phyloP scores from a whole-genome alignment of 2,113 vertebrate genomes.

The Epinephelus cyanopodus region DNA sequence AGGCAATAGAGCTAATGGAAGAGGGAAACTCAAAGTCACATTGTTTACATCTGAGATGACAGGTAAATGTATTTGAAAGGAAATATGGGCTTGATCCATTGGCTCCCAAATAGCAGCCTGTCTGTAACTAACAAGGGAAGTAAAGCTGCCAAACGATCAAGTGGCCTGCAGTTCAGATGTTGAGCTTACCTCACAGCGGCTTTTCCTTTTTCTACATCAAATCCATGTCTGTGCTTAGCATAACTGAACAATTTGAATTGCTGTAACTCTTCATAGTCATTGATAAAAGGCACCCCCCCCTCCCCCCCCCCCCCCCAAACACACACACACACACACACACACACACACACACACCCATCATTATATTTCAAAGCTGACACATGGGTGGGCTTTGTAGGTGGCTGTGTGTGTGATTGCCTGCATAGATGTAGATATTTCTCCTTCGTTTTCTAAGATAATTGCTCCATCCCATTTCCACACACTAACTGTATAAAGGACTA shows the following conservation, averaged over 20 bases:
- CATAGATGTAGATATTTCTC: neutral
- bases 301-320: neutral
- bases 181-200: slow-evolving; percentile 18
- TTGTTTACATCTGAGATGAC: slow-evolving; percentile 83
- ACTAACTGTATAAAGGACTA: neutral
- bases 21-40: slow-evolving; percentile 80
- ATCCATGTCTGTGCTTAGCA: slow-evolving; percentile 13
- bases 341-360: neutral
- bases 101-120: slow-evolving; percentile 60
- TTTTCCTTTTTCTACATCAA: slow-evolving; percentile 26
- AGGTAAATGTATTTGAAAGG: slow-evolving; percentile 80
- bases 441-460: neutral
- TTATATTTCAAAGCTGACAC: neutral
- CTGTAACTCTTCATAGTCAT: neutral
- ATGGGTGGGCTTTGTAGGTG: neutral
- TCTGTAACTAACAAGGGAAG: slow-evolving; percentile 67
- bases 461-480: neutral
- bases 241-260: slow-evolving; percentile 14
- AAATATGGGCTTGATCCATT: slow-evolving; percentile 72
- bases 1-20: slow-evolving; percentile 82
- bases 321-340: neutral
- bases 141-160: slow-evolving; percentile 44
- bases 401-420: neutral
- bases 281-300: neutral
- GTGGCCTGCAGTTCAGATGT: slow-evolving; percentile 37